Evolutionary conservation across 1,140 invertebrate genomes (phyloP).

Genomic region (Anastrepha ludens): DNA sequence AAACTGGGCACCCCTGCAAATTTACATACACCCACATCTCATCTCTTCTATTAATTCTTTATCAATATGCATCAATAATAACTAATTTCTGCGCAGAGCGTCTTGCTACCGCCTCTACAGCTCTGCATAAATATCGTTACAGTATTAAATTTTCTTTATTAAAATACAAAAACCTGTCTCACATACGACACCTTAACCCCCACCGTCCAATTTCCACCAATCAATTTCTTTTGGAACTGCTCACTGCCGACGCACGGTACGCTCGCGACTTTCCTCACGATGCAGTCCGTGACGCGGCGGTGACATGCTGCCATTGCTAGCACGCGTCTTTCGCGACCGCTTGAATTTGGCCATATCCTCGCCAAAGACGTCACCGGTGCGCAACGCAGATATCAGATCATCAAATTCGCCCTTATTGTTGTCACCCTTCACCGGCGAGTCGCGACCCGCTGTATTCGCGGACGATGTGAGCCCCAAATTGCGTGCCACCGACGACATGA

Average conservation of each 20-base stretch:
- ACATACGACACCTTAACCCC: not conserved
- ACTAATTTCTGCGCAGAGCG: not conserved
- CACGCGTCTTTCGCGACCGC: conserved; percentile 79
- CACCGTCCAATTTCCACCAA: not conserved
- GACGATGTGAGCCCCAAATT: conserved; percentile 76
- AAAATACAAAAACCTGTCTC: conserved; percentile 20
- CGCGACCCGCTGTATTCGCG: conserved; percentile 72
- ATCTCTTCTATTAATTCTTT: not conserved
- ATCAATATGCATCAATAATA: conserved; percentile 9
- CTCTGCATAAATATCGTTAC: not conserved
- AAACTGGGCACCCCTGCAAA: not conserved
- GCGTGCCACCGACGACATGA: conserved; percentile 79
- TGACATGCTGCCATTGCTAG: conserved; percentile 77
- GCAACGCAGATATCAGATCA: conserved; percentile 94
- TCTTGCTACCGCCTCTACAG: not conserved
- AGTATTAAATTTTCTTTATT: not conserved
- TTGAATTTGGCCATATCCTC: conserved; percentile 96
- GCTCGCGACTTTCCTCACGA: conserved; percentile 72
- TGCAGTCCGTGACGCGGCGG: conserved; percentile 75
- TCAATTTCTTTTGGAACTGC: not conserved
- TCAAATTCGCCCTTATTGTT: conserved; percentile 93
- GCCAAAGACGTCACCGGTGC: conserved; percentile 97
- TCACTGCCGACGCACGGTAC: conserved; percentile 70
- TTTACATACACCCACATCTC: conserved; percentile 2
- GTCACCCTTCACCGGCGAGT: conserved; percentile 76